Evolutionary conservation across 64 coral and sea anemone genomes (phyloP), one percentile per base, ranked within the genome.

Genomic region (Porites australiensis): DNA sequence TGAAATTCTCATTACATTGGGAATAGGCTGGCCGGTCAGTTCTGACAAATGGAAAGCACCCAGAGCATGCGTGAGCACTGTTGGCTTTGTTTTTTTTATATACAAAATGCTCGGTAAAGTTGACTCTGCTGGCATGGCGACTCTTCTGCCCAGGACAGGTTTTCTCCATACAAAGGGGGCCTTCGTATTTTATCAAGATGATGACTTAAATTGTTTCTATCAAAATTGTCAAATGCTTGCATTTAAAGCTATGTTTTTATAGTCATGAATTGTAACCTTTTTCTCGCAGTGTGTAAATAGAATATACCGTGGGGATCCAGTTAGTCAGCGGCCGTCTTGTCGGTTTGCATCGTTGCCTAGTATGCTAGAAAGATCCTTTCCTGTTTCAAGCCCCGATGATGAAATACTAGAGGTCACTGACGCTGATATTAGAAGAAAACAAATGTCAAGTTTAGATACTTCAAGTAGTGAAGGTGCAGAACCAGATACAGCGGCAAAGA

Each of bases 261-360:
- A n/a, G 59, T 57, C 21, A 52, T 44, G 3, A 75, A 11, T 44
- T 82, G 48, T 37, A 37, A 37, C 27, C 27, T 37, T 37, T 37
- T 37, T 71, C 21, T 52, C 8, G 44, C 79, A 96, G 95, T 60
- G 64, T 90, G 90, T 93, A 13, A 96, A 86, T 83, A 89, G 71
- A 81, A 93, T 96, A 62, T 93, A 89, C 82, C 79, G 88, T 82
- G 86, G 95, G 75, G 81, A 64, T 53, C 83, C 90, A 37, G 70
- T 69, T 6, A 74, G 64, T 43, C 48, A 62, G 65, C 21, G 79
- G n/a, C 90, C 95, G 7, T 96, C 95, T 48, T 96, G 95, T 64
- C 88, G 91, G 63, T 96, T 89, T 79, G 79, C 81, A 80, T 71
- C 37, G 51, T 64, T 62, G 5, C 67, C 89, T 62, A 58, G 81